Conservation (phyloP, 2,888 invertebrate species). For the Timandra comae region DNA sequence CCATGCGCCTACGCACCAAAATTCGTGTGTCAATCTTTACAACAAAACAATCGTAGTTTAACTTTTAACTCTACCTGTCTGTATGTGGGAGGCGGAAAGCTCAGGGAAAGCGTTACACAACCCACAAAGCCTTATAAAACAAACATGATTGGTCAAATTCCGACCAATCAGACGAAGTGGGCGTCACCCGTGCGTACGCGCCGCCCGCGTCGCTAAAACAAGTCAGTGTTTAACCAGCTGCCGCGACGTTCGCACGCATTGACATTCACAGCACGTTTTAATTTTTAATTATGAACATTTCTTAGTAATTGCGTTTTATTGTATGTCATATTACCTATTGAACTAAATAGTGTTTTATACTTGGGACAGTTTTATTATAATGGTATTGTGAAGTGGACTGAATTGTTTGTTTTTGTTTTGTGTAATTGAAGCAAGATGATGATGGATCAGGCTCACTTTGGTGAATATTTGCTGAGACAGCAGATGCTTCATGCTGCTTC, state of each 20-base stretch:
- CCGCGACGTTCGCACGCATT: conserved; percentile 51
- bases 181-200: conserved; percentile 63
- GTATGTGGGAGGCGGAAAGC: conserved; percentile 59
- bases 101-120: conserved; percentile 37
- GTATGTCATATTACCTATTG: conserved; percentile 19
- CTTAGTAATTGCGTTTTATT: conserved; percentile 32
- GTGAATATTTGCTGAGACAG: conserved; percentile 69
- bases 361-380: conserved; percentile 28
- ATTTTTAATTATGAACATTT: conserved; percentile 57
- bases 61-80: too few species aligned
- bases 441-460: conserved; percentile 73
- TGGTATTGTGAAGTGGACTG: conserved; percentile 60
- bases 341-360: conserved; percentile 25
- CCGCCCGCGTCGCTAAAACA: conserved; percentile 45
- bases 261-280: conserved; percentile 31
- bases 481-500: conserved; percentile 72
- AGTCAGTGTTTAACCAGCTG: conserved; percentile 66
- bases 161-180: conserved; percentile 46
- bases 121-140: conserved; percentile 45
- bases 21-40: conserved; percentile 51
- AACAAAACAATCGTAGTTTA: conserved; percentile 36
- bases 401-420: conserved; percentile 31
- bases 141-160: conserved; percentile 44
- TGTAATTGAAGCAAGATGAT: conserved; percentile 45
- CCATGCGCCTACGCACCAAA: conserved; percentile 54